phyloP scores from a whole-genome alignment of 1,140 invertebrate species.

The Oncopodura yosiiana region DNA sequence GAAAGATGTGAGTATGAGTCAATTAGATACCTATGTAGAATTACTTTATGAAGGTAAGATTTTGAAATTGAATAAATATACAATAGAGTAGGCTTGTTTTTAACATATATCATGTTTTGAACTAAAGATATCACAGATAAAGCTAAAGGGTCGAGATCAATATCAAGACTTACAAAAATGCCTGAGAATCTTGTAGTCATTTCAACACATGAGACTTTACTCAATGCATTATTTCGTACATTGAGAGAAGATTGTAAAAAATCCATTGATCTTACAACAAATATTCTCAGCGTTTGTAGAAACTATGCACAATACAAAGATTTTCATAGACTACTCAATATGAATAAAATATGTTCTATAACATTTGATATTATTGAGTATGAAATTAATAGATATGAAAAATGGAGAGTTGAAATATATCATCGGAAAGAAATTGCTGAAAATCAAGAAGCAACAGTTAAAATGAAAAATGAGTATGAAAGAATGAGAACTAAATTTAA shows the following conservation, averaged over 20 bases:
- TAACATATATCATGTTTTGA: too few species aligned
- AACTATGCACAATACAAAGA: slow-evolving; percentile 94
- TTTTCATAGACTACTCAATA: slow-evolving; percentile 84
- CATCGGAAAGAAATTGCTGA: slow-evolving; percentile 35
- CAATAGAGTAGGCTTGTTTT: too few species aligned
- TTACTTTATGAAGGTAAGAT: slow-evolving; percentile 94
- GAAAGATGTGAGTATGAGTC: slow-evolving; percentile 54
- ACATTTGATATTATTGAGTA: slow-evolving; percentile 93
- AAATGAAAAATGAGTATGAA: slow-evolving; percentile 41
- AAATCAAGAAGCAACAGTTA: slow-evolving; percentile 4
- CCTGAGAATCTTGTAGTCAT: slow-evolving; percentile 89
- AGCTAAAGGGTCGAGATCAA: slow-evolving; percentile 80
- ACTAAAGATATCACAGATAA: slow-evolving; percentile 74
- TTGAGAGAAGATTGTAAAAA: slow-evolving; percentile 93
- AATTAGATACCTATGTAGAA: slow-evolving; percentile 89
- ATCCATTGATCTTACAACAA: slow-evolving; percentile 89
- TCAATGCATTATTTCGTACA: slow-evolving; percentile 88
- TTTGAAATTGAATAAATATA: too few species aligned
- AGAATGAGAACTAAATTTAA: slow-evolving; percentile 67
- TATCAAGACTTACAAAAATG: slow-evolving; percentile 80
- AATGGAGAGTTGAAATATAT: slow-evolving; percentile 84
- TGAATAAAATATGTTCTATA: slow-evolving; percentile 68
- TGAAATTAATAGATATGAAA: slow-evolving; percentile 82
- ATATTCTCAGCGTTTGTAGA: slow-evolving; percentile 94
- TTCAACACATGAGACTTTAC: slow-evolving; percentile 85